Base-by-base conservation (phyloP, 2,797 vertebrate species). In the Pitangus sulphuratus region DNA sequence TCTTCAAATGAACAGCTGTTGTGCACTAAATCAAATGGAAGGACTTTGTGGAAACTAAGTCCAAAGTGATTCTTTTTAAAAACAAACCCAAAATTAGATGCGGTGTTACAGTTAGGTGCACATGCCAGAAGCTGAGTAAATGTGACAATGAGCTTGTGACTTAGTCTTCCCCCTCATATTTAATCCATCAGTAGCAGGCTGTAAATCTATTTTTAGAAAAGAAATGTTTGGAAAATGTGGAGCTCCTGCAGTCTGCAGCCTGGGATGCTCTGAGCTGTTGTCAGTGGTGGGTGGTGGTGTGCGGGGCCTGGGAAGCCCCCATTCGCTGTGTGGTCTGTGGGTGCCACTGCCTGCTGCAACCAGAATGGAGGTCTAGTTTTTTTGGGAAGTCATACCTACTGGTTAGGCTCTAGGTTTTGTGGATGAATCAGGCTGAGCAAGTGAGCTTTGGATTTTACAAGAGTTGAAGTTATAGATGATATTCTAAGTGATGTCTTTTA, bases 1-100 rank as follows among this genome's bases (percentile, higher is more conserved):
- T 92, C 56, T 85, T 92, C 70, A 87, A 87, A 61, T 50, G 50
- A 95, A 33, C 84, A 90, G 91, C 94, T 94, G 81, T 80, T 85
- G 33, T 65, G 40, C 48, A 77, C 30, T 75, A 54, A 87, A 60
- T 58, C 53, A 84, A 74, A 64, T 60, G 89, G 68, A 84, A 82
- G 24, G n/a, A 31, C 62, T 81, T 82, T 76, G 50, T 93, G 60
- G 45, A 89, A 79, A 58, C 37, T 31, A 48, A 82, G 47, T 66
- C 87, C 50, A 40, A 87, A 87, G 44, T 64, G 44, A 80, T 93
- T 74, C 31, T 64, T 62, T 65, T 37, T 40, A 69, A 76, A 89
- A 84, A 75, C 53, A 64, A 54, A 65, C 42, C 1, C 33, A 57
- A 84, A 89, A 70, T 85, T 79, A 56, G 58, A 62, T 54, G 37